These are phyloP conservation scores for Kuschelorhynchus macadamiae DNA, from an alignment of 2,888 invertebrate genomes.

Conservation along the genomic window DNA sequence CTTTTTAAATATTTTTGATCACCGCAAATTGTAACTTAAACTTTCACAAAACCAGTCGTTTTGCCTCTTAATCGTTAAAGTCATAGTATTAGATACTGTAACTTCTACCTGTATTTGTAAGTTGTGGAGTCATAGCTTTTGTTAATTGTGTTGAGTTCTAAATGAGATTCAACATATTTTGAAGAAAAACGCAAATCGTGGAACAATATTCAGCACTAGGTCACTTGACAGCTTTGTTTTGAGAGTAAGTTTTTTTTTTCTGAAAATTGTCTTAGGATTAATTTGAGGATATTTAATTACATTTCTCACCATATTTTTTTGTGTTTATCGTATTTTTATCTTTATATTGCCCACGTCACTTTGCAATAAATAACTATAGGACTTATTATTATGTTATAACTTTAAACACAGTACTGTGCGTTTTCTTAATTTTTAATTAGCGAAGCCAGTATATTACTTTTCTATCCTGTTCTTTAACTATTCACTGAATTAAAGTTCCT, in stretches of 20 bases:
- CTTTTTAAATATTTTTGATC: too few species aligned
- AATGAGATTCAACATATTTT: slow-evolving; percentile 55
- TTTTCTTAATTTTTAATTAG: too few species aligned
- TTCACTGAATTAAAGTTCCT: too few species aligned
- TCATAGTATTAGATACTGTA: slow-evolving; percentile 38
- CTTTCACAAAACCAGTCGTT: neutral
- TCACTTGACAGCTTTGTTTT: slow-evolving; percentile 13
- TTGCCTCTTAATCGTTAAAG: neutral
- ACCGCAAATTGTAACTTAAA: slow-evolving; percentile 21
- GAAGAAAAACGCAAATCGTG: slow-evolving; percentile 58
- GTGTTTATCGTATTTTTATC: too few species aligned
- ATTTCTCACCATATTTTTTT: too few species aligned
- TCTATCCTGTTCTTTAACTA: too few species aligned
- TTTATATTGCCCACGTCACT: too few species aligned
- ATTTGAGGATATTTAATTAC: neutral
- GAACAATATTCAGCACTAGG: slow-evolving; percentile 28
- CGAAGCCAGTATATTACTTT: too few species aligned
- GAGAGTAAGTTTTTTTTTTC: slow-evolving; percentile 46
- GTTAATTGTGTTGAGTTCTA: slow-evolving; percentile 27
- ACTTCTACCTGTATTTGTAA: slow-evolving; percentile 69
- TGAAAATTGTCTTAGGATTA: slow-evolving; percentile 41
- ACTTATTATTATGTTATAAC: too few species aligned
- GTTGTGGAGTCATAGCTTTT: slow-evolving; percentile 66
- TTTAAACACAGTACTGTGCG: too few species aligned
- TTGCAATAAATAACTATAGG: too few species aligned